Conservation (phyloP, 53 echinoderm and acorn worm genomes). For the Echinometra lucunter region DNA sequence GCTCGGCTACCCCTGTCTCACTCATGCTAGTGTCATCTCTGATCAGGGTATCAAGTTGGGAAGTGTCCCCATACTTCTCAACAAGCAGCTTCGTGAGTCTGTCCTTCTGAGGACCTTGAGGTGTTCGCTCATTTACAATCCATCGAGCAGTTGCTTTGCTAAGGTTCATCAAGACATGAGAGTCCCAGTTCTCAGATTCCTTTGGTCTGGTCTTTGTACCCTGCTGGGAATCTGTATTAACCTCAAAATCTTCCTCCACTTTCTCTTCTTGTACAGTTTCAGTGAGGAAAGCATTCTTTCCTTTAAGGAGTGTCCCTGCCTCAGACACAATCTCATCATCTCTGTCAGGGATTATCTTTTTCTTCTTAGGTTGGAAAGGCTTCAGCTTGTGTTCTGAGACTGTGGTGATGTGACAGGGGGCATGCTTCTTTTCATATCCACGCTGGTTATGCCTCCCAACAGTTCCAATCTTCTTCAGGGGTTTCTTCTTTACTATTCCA, state of each 20-base stretch:
- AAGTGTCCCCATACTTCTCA: slow-evolving; percentile 81
- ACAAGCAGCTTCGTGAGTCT: slow-evolving; percentile 82
- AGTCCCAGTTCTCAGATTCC: slow-evolving; percentile 89
- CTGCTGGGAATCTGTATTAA: slow-evolving; percentile 22
- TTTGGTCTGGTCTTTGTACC: slow-evolving; percentile 53
- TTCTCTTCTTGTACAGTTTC: slow-evolving; percentile 6
- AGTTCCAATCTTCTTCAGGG: slow-evolving; percentile 69
- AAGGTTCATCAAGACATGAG: slow-evolving; percentile 86
- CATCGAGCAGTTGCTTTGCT: slow-evolving; percentile 98
- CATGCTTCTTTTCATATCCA: slow-evolving; percentile 87
- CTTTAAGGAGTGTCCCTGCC: slow-evolving; percentile 41
- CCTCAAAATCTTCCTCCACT: slow-evolving; percentile 6
- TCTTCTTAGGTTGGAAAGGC: slow-evolving; percentile 81
- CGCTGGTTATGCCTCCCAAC: slow-evolving; percentile 83
- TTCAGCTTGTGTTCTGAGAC: slow-evolving; percentile 87
- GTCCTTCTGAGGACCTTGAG: slow-evolving; percentile 89
- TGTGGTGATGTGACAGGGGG: slow-evolving; percentile 94
- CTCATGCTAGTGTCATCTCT: slow-evolving; percentile 92
- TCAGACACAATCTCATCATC: slow-evolving; percentile 59
- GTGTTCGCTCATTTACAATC: slow-evolving; percentile 90
- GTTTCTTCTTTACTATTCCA: slow-evolving; percentile 56
- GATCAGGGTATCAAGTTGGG: slow-evolving; percentile 86
- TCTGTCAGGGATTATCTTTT: slow-evolving; percentile 63
- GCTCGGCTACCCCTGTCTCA: slow-evolving; percentile 78
- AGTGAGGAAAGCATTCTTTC: slow-evolving; percentile 51